A percentile compares a stretch with the other conserved stretches of the same genome.
These are phyloP conservation scores for Epinotia brunnichana DNA, from an alignment of 2,888 invertebrate genomes.

Conservation along the genomic window DNA sequence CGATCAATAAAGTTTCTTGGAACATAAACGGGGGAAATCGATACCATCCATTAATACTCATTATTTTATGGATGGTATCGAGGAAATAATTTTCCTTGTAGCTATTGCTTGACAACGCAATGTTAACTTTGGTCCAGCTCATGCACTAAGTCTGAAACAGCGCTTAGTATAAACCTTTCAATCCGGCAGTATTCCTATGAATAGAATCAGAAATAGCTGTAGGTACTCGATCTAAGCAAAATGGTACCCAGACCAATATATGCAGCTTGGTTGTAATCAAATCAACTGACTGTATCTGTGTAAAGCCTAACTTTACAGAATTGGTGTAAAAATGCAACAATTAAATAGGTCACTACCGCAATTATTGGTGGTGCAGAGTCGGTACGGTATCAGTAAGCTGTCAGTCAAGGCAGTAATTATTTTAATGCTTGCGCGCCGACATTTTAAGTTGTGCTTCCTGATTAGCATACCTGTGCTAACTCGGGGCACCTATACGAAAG, in stretches of 20 bases:
- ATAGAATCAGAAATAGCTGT: slow-evolving; percentile 29
- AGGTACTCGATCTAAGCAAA: slow-evolving; percentile 7
- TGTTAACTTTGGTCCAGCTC: slow-evolving; percentile 1
- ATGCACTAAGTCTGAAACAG: slow-evolving; percentile 13
- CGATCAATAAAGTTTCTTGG: no score
- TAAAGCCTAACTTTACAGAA: slow-evolving; percentile 10
- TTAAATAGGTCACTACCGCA: no score
- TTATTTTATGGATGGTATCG: no score
- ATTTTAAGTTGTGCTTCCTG: no score
- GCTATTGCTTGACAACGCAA: neutral
- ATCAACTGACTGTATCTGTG: slow-evolving; percentile 22
- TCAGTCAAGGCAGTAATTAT: no score
- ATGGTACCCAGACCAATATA: slow-evolving; percentile 7
- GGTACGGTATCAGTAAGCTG: no score
- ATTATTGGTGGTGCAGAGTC: no score
- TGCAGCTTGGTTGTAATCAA: slow-evolving; percentile 13
- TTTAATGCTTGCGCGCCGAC: no score
- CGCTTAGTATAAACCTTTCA: slow-evolving; percentile 34
- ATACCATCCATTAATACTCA: neutral
- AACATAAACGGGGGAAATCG: no score
- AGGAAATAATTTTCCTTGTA: neutral
- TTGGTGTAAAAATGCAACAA: no score
- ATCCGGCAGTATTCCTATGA: slow-evolving; percentile 26
- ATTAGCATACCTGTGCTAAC: no score
- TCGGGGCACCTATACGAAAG: no score